Evolutionary conservation across 2,888 invertebrate genomes (phyloP), one percentile per base, ranked within the genome.

Genomic region (Eupithecia centaureata): DNA sequence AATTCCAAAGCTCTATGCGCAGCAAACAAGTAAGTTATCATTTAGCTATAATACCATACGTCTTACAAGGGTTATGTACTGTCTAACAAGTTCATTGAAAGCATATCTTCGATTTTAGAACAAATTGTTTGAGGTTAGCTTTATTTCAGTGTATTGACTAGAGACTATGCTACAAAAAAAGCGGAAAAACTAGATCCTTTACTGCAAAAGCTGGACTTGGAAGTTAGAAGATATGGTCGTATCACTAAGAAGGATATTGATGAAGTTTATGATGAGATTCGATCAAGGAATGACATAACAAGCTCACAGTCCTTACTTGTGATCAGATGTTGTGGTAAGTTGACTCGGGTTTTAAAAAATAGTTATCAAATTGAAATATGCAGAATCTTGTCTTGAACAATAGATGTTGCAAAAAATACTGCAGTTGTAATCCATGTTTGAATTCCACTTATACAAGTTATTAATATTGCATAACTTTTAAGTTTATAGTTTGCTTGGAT

Each of bases 251-350:
- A 94, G 32, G 97, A 97, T 79, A 95, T 97, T 75, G 96, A 97
- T 85, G 96, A 96, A 76, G 94, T 97, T n/a, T 93, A 97, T 75
- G 95, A 96, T 77, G 96, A 97, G 87, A 95, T 97, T 57, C 94
- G 95, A 70, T 91, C 93, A 38, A 94, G 94, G 83, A 95, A 95
- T 78, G 94, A 95, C 61, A 96, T 96, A 0, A 96, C 96, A 1
- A 96, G 96, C 76, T 96, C 96, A 35, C 97, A 97, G 78, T 96
- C 96, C 0, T 83, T 97, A 59, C 87, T 97, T 77, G 95, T 97
- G 25, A 96, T 97, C 71, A 94, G 97, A 81, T 97, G 97, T 85
- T 97, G 97, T 83, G 97, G 97, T 82, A 91, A 85, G 87, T 73
- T 38, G 30, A n/a, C 32, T 8, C n/a, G 18, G 42, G 42, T 18